These are phyloP conservation scores for Andrena flavipes DNA, from an alignment of 2,888 invertebrate species.

Conservation along the genomic window DNA sequence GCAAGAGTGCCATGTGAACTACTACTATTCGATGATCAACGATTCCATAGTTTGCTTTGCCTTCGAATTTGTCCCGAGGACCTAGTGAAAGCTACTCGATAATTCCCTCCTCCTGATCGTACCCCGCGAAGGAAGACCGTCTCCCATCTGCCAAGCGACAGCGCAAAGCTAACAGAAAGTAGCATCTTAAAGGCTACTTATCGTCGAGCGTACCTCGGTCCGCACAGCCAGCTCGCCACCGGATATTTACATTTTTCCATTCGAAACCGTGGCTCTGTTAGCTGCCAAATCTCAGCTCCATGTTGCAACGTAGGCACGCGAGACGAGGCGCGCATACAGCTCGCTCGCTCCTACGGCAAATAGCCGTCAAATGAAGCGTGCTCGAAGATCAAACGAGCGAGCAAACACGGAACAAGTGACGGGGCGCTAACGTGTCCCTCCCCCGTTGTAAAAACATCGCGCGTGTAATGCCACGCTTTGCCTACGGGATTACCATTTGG, in stretches of 20 bases:
- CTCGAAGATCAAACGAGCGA: constrained; percentile 83
- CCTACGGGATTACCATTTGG: constrained; percentile 83
- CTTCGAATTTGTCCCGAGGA: neutral
- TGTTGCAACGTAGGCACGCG: constrained; percentile 63
- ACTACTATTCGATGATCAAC: neutral
- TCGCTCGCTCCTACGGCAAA: constrained; percentile 68
- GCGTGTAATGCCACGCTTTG: constrained; percentile 79
- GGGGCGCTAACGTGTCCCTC: constrained; percentile 76
- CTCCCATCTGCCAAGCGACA: neutral
- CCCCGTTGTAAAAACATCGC: constrained; percentile 82
- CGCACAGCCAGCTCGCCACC: neutral
- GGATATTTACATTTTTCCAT: constrained; percentile 46
- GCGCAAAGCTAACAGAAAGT: constrained; percentile 1
- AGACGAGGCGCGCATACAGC: constrained; percentile 57
- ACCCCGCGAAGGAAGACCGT: neutral
- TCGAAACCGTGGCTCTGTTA: constrained; percentile 34
- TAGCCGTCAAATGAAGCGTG: constrained; percentile 79
- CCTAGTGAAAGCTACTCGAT: constrained; percentile 9
- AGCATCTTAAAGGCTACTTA: constrained; percentile 24
- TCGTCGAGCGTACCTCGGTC: constrained; percentile 9
- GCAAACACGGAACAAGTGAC: constrained; percentile 84
- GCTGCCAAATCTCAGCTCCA: constrained; percentile 69
- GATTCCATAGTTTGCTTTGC: neutral
- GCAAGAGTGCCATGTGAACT: too few relatives aligned
- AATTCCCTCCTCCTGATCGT: neutral